Evolutionary conservation across 2,113 vertebrate species (phyloP), one percentile per base, ranked within the genome.

Genomic region (Solenodon paradoxus): DNA sequence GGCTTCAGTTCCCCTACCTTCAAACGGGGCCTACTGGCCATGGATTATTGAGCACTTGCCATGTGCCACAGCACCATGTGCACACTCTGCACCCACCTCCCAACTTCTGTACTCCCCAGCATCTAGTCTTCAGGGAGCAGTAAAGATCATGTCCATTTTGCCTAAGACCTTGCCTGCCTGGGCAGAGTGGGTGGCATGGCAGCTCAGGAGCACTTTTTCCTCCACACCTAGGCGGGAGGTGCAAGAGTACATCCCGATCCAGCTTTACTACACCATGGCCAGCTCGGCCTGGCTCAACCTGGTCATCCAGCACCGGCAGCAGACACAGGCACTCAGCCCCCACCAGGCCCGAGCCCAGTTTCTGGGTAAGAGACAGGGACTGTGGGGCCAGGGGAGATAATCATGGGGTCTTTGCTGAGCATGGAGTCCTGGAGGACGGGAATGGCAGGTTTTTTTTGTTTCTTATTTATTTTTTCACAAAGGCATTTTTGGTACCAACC

Each of bases 321-420:
- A 99, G 95, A 98, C 99, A 0, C 99, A 99, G 98, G 98, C 99
- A 0, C 98, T 99, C 92, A 99, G 99, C 26, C 98, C 99, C 7
- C 99, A 99, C 98, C 99, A 99, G 97, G 99, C 99, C 93, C 98
- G 99, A 2, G 99, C 99, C 12, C 99, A 99, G 97, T 99, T 99
- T 97, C 98, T 99, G 47, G 99, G 99, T 99, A 98, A 99, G 98
- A 9, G 1, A 17, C 0, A 0, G 9, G 32, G 32, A 69, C 0
- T 1, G 8, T n/a, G 30, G 30, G 5, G 42, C 26, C 59, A 30
- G 59, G 75, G 38, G 38, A 47, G 30, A 20, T 35, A 5, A 5
- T 26, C 3, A 0, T 0, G 12, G 59, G n/a, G n/a, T 1, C 51
- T 32, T 17, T 82, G 22, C 32, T 42, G 15, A n/a, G 45, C 40